These are phyloP conservation scores for Troilus luridus DNA, from an alignment of 2,888 invertebrate species.

Conservation along the genomic window DNA sequence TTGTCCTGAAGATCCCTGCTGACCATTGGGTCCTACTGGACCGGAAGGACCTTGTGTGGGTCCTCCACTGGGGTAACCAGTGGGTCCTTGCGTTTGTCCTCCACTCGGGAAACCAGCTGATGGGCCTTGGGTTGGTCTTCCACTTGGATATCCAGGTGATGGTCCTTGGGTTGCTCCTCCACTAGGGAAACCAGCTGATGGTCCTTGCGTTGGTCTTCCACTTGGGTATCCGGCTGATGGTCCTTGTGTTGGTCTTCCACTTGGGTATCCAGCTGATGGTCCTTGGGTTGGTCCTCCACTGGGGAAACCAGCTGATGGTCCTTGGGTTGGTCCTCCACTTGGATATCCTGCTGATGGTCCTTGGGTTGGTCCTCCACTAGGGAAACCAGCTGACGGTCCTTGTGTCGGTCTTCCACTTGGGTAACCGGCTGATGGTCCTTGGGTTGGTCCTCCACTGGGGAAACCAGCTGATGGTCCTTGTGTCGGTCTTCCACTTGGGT, in stretches of 20 bases:
- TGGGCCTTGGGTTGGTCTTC: constrained; percentile 64
- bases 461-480: constrained; percentile 66
- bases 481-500: constrained; percentile 62
- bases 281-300: constrained; percentile 62
- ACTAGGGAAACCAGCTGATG: constrained; percentile 60
- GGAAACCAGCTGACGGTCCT: constrained; percentile 66
- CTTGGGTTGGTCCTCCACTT: constrained; percentile 62
- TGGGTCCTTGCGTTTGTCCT: constrained; percentile 61
- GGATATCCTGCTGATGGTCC: constrained; percentile 67
- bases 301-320: constrained; percentile 47
- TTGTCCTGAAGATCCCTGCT: constrained; percentile 63
- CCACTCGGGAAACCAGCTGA: constrained; percentile 58
- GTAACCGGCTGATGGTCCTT: constrained; percentile 67
- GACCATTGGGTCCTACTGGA: constrained; percentile 64
- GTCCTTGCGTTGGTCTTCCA: constrained; percentile 61
- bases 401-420: constrained; percentile 66
- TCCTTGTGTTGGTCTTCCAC: constrained; percentile 63
- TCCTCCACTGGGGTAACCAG: constrained; percentile 62
- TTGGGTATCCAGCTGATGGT: constrained; percentile 63
- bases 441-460: constrained; percentile 65
- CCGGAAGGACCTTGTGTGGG: constrained; percentile 66
- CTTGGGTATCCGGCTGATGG: constrained; percentile 59
- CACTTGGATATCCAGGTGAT: constrained; percentile 58
- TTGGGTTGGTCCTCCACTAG: constrained; percentile 66
- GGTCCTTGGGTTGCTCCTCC: constrained; percentile 54